A percentile compares a stretch with the other conserved stretches of the same genome.
phyloP scores from a whole-genome alignment of 2,888 invertebrate genomes.

The Pammene aurita region DNA sequence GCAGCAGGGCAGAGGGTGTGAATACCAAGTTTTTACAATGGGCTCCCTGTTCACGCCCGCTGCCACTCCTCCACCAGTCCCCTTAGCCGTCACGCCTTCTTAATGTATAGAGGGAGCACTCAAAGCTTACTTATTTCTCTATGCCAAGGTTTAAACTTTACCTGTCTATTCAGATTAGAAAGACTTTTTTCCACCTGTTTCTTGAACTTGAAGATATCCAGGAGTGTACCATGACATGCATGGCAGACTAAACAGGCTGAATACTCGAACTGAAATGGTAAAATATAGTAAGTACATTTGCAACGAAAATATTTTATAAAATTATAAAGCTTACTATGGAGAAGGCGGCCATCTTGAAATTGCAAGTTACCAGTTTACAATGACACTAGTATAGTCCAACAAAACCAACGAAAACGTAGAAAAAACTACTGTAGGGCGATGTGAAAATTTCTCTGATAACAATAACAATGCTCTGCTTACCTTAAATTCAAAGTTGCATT shows the following conservation, averaged over 20 bases:
- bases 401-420: slow-evolving; percentile 22
- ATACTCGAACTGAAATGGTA: slow-evolving; percentile 51
- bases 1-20: too few relatives aligned
- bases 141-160: slow-evolving; percentile 41
- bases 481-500: slow-evolving; percentile 52
- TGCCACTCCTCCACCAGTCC: too few relatives aligned
- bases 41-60: too few relatives aligned
- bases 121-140: too few relatives aligned
- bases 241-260: slow-evolving; percentile 52
- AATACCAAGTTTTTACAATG: too few relatives aligned
- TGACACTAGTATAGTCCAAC: slow-evolving; percentile 48
- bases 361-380: slow-evolving; percentile 55
- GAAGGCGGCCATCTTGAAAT: slow-evolving; percentile 51
- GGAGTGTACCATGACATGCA: slow-evolving; percentile 60
- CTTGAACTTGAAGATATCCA: slow-evolving; percentile 59
- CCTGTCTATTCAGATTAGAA: slow-evolving; percentile 53
- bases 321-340: too few relatives aligned
- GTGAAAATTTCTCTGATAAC: slow-evolving; percentile 25
- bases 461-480: slow-evolving; percentile 48
- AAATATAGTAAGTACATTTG: neutral
- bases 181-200: slow-evolving; percentile 55
- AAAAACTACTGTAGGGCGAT: neutral
- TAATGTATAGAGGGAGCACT: too few relatives aligned
- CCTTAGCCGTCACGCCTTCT: too few relatives aligned
- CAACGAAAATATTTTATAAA: too few relatives aligned